Evolutionary conservation across 2,888 invertebrate species (phyloP).

Genomic region (Harpalus rufipes): DNA sequence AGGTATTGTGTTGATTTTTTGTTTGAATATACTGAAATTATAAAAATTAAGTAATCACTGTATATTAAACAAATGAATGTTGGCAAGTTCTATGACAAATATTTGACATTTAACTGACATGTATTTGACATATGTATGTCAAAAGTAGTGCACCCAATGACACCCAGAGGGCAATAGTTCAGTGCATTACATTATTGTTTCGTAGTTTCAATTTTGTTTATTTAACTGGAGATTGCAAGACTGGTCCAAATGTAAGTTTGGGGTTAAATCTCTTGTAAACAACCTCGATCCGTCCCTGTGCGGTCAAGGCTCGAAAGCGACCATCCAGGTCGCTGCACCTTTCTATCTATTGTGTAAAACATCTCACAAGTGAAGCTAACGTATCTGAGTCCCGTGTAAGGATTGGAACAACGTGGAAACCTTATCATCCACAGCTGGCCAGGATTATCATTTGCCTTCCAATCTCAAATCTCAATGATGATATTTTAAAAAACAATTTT

Average conservation of each 20-base stretch:
- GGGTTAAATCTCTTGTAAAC: neutral
- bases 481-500: conserved; percentile 63
- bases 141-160: too few species aligned
- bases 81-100: too few species aligned
- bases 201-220: too few species aligned
- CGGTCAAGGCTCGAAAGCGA: conserved; percentile 30
- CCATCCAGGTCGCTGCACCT: conserved; percentile 40
- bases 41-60: too few species aligned
- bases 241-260: neutral
- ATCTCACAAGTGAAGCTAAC: conserved; percentile 16
- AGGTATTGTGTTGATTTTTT: too few species aligned
- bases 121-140: too few species aligned
- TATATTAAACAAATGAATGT: too few species aligned
- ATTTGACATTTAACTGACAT: too few species aligned
- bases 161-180: too few species aligned
- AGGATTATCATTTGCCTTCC: conserved; percentile 37
- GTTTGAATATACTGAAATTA: too few species aligned
- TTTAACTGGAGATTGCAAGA: too few species aligned
- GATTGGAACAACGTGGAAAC: conserved; percentile 45
- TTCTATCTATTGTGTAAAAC: conserved; percentile 42
- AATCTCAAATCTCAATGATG: conserved; percentile 41
- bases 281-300: neutral
- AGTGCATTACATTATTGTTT: too few species aligned
- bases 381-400: neutral
- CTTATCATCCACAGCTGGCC: conserved; percentile 29